Evolutionary conservation across 1,140 invertebrate species (phyloP).

Genomic region (Cyrtorhinus lividipennis): DNA sequence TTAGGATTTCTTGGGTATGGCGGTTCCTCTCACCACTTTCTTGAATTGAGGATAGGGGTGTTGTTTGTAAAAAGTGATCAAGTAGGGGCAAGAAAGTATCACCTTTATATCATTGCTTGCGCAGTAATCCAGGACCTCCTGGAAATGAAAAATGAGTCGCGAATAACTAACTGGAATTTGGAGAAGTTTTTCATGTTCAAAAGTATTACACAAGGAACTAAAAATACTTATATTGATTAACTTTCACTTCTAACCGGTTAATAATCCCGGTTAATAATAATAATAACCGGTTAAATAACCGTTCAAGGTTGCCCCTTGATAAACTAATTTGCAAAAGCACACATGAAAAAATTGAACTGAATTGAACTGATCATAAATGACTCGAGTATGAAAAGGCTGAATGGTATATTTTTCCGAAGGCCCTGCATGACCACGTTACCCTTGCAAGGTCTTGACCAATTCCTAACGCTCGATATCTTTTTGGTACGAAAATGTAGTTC

Average conservation of each 20-base stretch:
- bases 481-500: background rate
- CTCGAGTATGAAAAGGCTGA: no score
- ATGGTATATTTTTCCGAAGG: no score
- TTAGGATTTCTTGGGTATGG: background rate
- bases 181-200: background rate
- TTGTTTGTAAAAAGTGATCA: constrained; percentile 29
- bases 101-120: constrained; percentile 29
- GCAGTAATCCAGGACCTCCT: constrained; percentile 33
- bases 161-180: constrained; percentile 7
- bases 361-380: no score
- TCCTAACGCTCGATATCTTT: background rate
- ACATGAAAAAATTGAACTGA: no score
- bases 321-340: no score
- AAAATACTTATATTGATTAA: no score
- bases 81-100: constrained; percentile 30
- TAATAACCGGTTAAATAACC: no score
- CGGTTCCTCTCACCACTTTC: constrained; percentile 7
- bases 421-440: background rate
- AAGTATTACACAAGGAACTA: no score
- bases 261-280: no score
- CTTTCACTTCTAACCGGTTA: no score
- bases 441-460: background rate
- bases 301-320: no score
- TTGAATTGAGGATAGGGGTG: constrained; percentile 22
- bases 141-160: constrained; percentile 20